These are phyloP conservation scores for Anolis carolinensis DNA, from an alignment of 2,113 vertebrate genomes.

Conservation along the genomic window DNA sequence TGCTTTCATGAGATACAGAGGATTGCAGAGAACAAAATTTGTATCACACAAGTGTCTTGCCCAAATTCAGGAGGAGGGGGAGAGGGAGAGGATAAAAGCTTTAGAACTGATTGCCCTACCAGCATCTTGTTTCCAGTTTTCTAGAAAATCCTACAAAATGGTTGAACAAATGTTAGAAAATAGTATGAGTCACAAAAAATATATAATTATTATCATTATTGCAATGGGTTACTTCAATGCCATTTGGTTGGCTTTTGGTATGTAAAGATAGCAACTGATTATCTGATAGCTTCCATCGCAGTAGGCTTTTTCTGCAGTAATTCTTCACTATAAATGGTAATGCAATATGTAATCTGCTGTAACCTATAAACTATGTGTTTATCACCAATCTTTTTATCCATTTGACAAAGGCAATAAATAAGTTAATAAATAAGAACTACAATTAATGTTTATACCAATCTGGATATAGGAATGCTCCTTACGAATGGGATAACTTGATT, in stretches of 20 bases:
- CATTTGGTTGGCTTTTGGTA: not conserved
- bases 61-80: too few relatives aligned
- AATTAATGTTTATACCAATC: conserved; percentile 7
- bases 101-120: not conserved
- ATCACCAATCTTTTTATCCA: not conserved
- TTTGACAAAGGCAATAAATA: conserved; percentile 10
- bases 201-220: not conserved
- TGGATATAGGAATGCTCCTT: conserved; percentile 16
- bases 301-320: not conserved
- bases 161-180: conserved; percentile 23
- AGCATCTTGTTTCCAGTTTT: not conserved
- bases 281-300: conserved; percentile 1
- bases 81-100: not conserved
- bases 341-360: conserved; percentile 6
- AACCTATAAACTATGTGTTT: not conserved
- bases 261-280: conserved; percentile 9
- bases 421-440: conserved; percentile 30
- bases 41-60: too few relatives aligned
- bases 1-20: too few relatives aligned
- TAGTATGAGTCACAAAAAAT: not conserved
- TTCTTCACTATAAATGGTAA: conserved; percentile 26
- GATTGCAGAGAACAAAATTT: too few relatives aligned
- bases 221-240: not conserved
- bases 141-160: conserved; percentile 31
- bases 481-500: conserved; percentile 58